phyloP scores from a whole-genome alignment of 1,140 invertebrate species.

The Metopolophium dirhodum region DNA sequence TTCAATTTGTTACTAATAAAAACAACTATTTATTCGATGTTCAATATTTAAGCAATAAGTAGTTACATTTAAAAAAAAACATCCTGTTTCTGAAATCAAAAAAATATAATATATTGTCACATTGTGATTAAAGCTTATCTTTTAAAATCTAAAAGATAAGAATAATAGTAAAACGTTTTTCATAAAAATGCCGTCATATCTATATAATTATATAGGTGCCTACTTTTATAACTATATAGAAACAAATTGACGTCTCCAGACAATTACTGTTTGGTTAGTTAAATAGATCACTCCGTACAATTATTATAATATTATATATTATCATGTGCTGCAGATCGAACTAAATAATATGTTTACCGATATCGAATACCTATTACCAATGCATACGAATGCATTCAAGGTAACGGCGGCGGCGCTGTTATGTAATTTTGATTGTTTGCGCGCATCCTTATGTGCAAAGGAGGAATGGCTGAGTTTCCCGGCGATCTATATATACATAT shows the following conservation, averaged over 20 bases:
- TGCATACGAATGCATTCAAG: background rate
- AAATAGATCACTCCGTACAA: background rate
- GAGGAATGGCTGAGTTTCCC: constrained; percentile 1
- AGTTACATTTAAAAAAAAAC: no score
- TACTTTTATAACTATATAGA: background rate
- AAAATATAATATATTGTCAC: background rate
- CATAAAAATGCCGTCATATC: background rate
- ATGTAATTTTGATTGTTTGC: constrained; percentile 40
- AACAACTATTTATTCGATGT: background rate
- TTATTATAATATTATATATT: no score
- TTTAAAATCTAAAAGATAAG: background rate
- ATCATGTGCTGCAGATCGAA: background rate
- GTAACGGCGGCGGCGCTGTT: background rate
- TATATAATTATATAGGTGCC: no score
- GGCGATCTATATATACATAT: background rate
- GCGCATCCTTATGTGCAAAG: constrained; percentile 33
- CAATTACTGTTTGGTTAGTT: background rate
- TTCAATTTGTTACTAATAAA: background rate
- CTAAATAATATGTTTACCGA: background rate
- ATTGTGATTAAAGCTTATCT: background rate
- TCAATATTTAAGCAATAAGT: background rate
- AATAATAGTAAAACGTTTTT: background rate
- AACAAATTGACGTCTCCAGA: background rate
- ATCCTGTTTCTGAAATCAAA: background rate
- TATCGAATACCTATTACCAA: background rate